Percentiles rank a stretch among this genome's conserved stretches.
Evolutionary conservation across 1,140 invertebrate species (phyloP).

Genomic region (Aphelinus atriplicis): DNA sequence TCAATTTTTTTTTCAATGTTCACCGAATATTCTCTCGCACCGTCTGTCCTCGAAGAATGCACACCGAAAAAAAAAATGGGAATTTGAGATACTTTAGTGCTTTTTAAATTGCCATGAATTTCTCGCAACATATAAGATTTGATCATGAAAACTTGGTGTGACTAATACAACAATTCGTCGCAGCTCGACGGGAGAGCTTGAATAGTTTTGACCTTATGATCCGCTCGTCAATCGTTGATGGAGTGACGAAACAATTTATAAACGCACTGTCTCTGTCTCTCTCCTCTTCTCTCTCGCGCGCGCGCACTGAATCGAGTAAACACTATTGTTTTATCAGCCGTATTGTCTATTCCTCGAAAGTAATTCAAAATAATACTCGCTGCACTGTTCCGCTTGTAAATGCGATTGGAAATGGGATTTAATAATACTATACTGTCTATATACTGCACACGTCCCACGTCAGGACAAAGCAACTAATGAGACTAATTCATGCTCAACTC

Average conservation of each 20-base stretch:
- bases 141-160: slow-evolving; percentile 60
- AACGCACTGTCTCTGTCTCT: neutral
- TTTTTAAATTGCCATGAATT: slow-evolving; percentile 20
- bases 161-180: slow-evolving; percentile 64
- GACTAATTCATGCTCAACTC: too few species aligned
- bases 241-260: slow-evolving; percentile 56
- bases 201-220: slow-evolving; percentile 61
- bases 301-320: slow-evolving; percentile 52
- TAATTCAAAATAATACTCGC: neutral
- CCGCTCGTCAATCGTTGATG: slow-evolving; percentile 47
- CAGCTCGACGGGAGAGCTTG: slow-evolving; percentile 48
- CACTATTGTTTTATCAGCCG: neutral
- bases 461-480: too few species aligned
- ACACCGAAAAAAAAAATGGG: slow-evolving; percentile 8
- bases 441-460: too few species aligned
- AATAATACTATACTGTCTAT: too few species aligned
- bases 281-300: neutral
- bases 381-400: too few species aligned
- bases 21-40: too few species aligned
- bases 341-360: neutral
- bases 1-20: too few species aligned
- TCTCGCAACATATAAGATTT: slow-evolving; percentile 23
- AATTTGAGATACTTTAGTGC: slow-evolving; percentile 27
- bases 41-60: too few species aligned
- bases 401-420: too few species aligned